phyloP scores from a whole-genome alignment of 64 coral and sea anemone genomes.

The Pachyseris speciosa region DNA sequence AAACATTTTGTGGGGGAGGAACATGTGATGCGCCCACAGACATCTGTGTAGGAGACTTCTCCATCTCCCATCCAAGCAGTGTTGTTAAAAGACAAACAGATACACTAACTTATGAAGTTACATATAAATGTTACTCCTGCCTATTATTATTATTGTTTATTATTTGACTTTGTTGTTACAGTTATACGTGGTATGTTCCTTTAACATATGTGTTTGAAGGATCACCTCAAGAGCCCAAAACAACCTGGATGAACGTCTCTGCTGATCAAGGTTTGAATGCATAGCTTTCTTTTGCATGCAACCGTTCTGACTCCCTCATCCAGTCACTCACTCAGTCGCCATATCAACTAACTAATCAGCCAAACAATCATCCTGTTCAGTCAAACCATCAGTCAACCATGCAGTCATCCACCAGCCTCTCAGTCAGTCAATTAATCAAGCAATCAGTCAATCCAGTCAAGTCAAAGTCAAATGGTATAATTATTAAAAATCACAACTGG shows the following conservation, averaged over 20 bases:
- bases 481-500: no score
- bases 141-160: background rate
- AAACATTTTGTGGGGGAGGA: no score
- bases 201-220: constrained; percentile 66
- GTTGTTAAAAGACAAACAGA: no score
- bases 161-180: background rate
- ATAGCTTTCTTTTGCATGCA: background rate
- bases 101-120: no score
- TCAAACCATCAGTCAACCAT: background rate
- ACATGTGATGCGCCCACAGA: no score
- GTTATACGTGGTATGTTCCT: constrained; percentile 94
- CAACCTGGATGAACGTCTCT: constrained; percentile 84
- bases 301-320: no score
- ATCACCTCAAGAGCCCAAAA: constrained; percentile 15
- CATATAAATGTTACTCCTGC: no score
- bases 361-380: background rate
- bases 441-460: background rate
- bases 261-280: constrained; percentile 3
- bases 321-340: no score
- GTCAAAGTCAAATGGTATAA: background rate
- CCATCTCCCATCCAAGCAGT: no score
- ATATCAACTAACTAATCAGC: background rate
- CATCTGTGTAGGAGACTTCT: no score
- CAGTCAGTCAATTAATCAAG: background rate
- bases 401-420: background rate